Base-by-base conservation (phyloP, 1,140 invertebrate genomes). In the Leptinotarsa lineolata region DNA sequence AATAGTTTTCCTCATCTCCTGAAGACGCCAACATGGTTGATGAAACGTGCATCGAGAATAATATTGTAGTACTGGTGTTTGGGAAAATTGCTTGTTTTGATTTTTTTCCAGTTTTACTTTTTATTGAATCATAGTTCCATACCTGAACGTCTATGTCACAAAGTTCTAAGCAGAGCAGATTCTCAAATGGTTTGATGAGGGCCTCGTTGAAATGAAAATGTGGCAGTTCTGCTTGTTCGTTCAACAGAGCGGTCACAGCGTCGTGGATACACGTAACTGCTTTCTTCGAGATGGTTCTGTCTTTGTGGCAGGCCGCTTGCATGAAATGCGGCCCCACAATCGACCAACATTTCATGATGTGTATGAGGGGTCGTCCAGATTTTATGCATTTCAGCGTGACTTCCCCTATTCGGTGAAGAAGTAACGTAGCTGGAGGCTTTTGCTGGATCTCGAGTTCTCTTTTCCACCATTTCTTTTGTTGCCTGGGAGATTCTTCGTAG, bases 151-250 rank as follows among this genome's bases (percentile, higher is more conserved):
- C 96, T 74, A 91, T 89, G 84, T 97, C 95, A 83, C 95, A 97
- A 2, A 97, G 86, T 83, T 97, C 95, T 72, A 97, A 88, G 84
- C 95, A 97, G 0, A 98, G 86, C 20, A 98, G 88, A 84, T 97
- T 97, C 86, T 98, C 96, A 84, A 97, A 97, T 0, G 96, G 95
- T 81, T 98, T 97, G 76, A 97, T 93, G 4, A 98, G 86, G 2
- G 95, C 94, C 85, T 97, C 96, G 82, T 98, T 97, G 81, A 97
- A 96, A 82, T 98, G 95, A 83, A 97, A 98, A 85, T 97, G 94
- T 0, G 95, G 92, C 61, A 96, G 84, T 83, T 98, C 96, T 1
- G 91, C 88, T 82, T 95, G 93, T 81, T 95, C 94, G 77, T 94
- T 94, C n/a, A 98, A 85, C 18, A 97, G 83, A 0, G 93, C 91